A percentile compares a stretch with the other conserved stretches of the same genome.
phyloP scores from a whole-genome alignment of 37 sponge, comb jelly and placozoan genomes.

The Aplysina aerophoba region DNA sequence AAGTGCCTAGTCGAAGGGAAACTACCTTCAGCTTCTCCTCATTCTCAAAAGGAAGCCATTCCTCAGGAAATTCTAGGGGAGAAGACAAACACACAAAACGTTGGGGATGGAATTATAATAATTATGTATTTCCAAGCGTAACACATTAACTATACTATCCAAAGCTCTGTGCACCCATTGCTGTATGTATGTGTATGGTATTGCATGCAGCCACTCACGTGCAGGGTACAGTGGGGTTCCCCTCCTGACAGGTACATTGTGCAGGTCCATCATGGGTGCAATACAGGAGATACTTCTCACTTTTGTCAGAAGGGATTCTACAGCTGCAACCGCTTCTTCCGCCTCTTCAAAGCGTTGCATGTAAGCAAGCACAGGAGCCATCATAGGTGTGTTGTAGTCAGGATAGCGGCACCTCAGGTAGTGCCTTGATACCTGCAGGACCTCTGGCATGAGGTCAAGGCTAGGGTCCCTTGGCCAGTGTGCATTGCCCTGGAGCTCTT shows the following conservation, averaged over 20 bases:
- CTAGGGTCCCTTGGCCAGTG: conserved; percentile 14
- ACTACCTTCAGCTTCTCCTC: neutral
- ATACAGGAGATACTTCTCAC: neutral
- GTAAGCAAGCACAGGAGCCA: neutral
- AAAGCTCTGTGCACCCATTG: too few relatives aligned
- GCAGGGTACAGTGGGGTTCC: neutral
- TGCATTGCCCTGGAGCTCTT: conserved; percentile 20
- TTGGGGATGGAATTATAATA: too few relatives aligned
- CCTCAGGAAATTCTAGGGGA: neutral
- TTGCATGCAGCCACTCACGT: neutral
- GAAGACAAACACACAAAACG: neutral
- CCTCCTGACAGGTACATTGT: neutral
- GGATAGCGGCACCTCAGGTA: conserved; percentile 56
- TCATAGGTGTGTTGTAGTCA: conserved; percentile 34
- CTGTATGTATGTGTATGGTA: too few relatives aligned
- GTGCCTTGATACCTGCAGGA: conserved; percentile 43
- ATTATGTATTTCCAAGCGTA: too few relatives aligned
- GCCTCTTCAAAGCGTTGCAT: conserved; percentile 2
- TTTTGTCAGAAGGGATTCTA: neutral
- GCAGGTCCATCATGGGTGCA: neutral
- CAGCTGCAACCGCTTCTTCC: conserved; percentile 14
- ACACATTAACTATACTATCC: too few relatives aligned
- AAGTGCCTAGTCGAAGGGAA: neutral
- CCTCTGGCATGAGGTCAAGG: conserved; percentile 19
- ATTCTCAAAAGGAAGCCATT: neutral